phyloP scores from a whole-genome alignment of 1,140 invertebrate genomes.

The Cydia pomonella region DNA sequence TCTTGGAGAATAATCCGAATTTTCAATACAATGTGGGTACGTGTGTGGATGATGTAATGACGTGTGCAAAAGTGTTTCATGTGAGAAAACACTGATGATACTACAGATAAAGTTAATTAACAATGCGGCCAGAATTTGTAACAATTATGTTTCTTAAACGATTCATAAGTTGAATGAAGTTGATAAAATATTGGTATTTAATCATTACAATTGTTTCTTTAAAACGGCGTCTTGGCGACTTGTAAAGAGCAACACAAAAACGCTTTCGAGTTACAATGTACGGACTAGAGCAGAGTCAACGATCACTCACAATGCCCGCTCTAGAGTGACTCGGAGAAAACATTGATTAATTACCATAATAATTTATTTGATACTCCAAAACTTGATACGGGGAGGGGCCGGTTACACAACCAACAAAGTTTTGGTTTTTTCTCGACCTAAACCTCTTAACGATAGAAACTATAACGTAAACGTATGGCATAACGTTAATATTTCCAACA shows the following conservation, averaged over 20 bases:
- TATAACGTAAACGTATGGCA: constrained; percentile 53
- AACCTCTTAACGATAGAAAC: constrained; percentile 58
- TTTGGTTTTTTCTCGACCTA: constrained; percentile 73
- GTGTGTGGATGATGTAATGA: constrained; percentile 47
- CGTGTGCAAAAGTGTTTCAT: constrained; percentile 46
- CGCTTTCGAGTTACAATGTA: constrained; percentile 53
- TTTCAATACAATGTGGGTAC: constrained; percentile 62
- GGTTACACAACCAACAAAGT: constrained; percentile 62
- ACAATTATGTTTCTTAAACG: constrained; percentile 33
- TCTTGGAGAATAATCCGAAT: constrained; percentile 58
- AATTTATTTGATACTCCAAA: constrained; percentile 81
- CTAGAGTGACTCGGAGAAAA: constrained; percentile 79
- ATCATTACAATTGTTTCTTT: constrained; percentile 30
- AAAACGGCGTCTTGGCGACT: constrained; percentile 39
- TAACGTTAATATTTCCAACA: constrained; percentile 61
- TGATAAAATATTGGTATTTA: constrained; percentile 31
- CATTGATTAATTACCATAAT: constrained; percentile 81
- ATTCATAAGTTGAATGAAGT: constrained; percentile 27
- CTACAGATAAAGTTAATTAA: constrained; percentile 24
- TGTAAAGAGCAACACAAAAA: constrained; percentile 62
- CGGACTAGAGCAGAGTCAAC: constrained; percentile 55
- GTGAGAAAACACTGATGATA: constrained; percentile 24
- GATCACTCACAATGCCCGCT: constrained; percentile 75
- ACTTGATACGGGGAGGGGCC: constrained; percentile 76
- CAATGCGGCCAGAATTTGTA: constrained; percentile 20